Evolutionary conservation across 2,888 invertebrate genomes (phyloP).

Genomic region (Crepidodera aurea): DNA sequence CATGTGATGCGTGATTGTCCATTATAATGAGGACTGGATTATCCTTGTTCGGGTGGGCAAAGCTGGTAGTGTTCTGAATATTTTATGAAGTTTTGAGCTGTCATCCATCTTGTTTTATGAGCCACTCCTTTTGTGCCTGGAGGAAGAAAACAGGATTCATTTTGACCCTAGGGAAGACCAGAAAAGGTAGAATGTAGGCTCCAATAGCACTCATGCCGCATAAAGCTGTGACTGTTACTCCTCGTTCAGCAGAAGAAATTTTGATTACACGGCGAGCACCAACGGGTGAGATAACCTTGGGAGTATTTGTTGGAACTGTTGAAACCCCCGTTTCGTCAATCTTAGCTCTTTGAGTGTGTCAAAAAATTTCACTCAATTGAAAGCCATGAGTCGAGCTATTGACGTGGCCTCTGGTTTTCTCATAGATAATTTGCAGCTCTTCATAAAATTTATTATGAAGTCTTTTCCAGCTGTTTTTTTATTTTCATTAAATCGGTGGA

Average conservation of each 20-base stretch:
- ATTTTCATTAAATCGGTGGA: constrained; percentile 23
- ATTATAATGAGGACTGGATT: constrained; percentile 27
- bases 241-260: constrained; percentile 25
- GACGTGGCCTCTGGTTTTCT: constrained; percentile 28
- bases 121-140: constrained; percentile 4
- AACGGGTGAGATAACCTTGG: not conserved
- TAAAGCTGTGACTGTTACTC: constrained; percentile 21
- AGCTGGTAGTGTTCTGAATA: constrained; percentile 27
- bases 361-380: constrained; percentile 26
- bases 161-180: constrained; percentile 25
- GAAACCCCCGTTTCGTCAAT: not conserved
- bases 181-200: constrained; percentile 21
- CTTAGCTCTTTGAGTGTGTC: constrained; percentile 12
- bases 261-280: constrained; percentile 23
- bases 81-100: constrained; percentile 27
- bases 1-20: constrained; percentile 34
- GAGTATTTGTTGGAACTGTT: constrained; percentile 19
- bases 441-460: constrained; percentile 26
- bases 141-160: constrained; percentile 30
- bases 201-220: constrained; percentile 27
- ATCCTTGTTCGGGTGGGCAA: constrained; percentile 16
- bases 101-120: constrained; percentile 33
- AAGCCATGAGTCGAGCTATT: constrained; percentile 29
- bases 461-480: constrained; percentile 19
- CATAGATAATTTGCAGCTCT: constrained; percentile 25